Evolutionary conservation across 1,140 invertebrate genomes (phyloP), one percentile per base, ranked within the genome.

Genomic region (Galleria mellonella): DNA sequence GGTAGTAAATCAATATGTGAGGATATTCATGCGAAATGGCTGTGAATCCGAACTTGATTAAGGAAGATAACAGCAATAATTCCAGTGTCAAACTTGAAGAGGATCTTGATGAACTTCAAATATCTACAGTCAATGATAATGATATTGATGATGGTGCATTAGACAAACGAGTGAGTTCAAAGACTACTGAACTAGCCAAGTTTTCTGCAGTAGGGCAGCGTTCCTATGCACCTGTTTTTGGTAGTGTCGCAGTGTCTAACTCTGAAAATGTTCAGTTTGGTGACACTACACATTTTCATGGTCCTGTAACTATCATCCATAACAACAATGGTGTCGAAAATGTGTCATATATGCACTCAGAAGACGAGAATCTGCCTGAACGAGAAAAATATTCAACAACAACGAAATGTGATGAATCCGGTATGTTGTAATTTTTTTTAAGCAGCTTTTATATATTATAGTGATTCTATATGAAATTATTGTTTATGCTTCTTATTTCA

Each of bases 231-330:
- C 69, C 75, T 10, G 46, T 63, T 2, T 66, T 67, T 35, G 70
- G 66, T 38, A 68, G 46, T 46, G 67, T 83, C 1, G 39, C 56
- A 9, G 64, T 83, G 9, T 44, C 45, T 31, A 62, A 78, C 38
- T 82, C 75, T 13, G 72, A 81, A 17, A 72, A 84, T 58, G 65
- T 82, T 9, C 69, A 75, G 12, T 78, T 84, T 50, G 81, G 81
- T 4, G 74, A 84, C 32, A 74, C 76, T 32, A 84, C 77, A 6
- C 73, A 73, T 47, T 81, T 84, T 35, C 72, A 82, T 57, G 81
- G 81, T 2, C 81, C 81, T 32, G 76, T 84, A 1, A 73, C 66
- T 17, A 84, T 83, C 32, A 56, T 81, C 17, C 64, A 72, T 8
- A 55, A 46, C 32, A 66, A 67, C 50, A 37, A 56, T 43, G 76